Base-by-base conservation (phyloP, 1,140 invertebrate genomes). In the Sogatella furcifera region DNA sequence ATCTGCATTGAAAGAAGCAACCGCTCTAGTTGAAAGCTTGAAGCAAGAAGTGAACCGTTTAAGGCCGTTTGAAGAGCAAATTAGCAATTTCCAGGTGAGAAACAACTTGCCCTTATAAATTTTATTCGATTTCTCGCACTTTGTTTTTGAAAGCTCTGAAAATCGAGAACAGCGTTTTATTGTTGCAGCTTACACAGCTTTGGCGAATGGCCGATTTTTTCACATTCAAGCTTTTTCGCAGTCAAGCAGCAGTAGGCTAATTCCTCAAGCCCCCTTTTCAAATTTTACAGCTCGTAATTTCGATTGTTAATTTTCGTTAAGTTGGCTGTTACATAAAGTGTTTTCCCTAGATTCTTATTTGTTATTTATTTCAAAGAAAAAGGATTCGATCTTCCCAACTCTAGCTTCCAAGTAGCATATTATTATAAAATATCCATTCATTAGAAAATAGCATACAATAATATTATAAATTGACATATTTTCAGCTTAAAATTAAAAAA, bases 31-130 rank as follows among this genome's bases (percentile, higher is more conserved):
- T 22, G 82, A 84, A 55, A 81, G 74, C 63, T 60, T 85, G 11
- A 80, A 80, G 66, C 70, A 70, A 52, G 83, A 85, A 74, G 73
- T 85, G 10, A 78, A 76, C 46, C 73, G 82, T 41, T 72, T 85
- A 2, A 75, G 81, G 61, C 73, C 79, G 54, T 80, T 82, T 22
- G 84, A 85, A 69, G 78, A 84, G 57, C 76, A 81, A 66, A 71
- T 83, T 10, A 84, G 81, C 61, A 81, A 82, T 72, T 71, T 83
- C 60, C 80, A 85, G 76, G 82, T 84, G 73, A 76, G 60, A 9
- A 41, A 65, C 34, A 38, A 38, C 34, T 38, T 38, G 8, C 11
- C 2, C 11, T 42, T 43, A 14, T 38, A 38, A 8, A 38, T 38
- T 5, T 38, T 2, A 9, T 2, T 38, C 1, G 5, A 38, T 38